These are phyloP conservation scores for Myrmecophaga tridactyla DNA, from an alignment of 2,113 vertebrate genomes.

Conservation along the genomic window DNA sequence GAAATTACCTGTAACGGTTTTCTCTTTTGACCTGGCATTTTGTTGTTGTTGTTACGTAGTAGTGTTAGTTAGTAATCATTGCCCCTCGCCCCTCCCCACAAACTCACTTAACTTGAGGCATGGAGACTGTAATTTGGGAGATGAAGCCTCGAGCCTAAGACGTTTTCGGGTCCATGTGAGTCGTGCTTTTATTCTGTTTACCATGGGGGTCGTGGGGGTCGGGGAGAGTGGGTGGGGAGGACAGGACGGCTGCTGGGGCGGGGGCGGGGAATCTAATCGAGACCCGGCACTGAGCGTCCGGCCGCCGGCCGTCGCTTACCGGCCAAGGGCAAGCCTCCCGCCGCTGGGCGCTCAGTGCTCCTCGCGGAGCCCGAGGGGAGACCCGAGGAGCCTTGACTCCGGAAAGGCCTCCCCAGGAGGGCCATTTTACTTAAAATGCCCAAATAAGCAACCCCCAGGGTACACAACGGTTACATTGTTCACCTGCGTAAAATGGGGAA, in stretches of 20 bases:
- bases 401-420: neutral
- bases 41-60: constrained; percentile 36
- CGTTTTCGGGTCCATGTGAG: constrained; percentile 60
- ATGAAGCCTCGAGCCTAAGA: constrained; percentile 63
- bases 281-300: accelerated
- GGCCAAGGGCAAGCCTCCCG: accelerated
- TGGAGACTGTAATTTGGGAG: constrained; percentile 69
- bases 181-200: constrained; percentile 46
- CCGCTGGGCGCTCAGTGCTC: neutral
- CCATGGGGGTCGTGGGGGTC: neutral
- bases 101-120: constrained; percentile 65
- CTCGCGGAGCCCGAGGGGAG: accelerated
- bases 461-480: neutral
- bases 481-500: accelerated
- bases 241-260: neutral
- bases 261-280: neutral
- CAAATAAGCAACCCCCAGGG: neutral
- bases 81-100: constrained; percentile 50
- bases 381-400: neutral
- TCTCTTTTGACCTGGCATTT: constrained; percentile 39
- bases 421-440: neutral
- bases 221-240: neutral
- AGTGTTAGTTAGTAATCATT: constrained; percentile 64
- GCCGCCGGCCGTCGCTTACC: accelerated
- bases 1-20: constrained; percentile 61